Evolutionary conservation across 2,797 vertebrate genomes (phyloP), one percentile per base, ranked within the genome.

Genomic region (Podargus strigoides): DNA sequence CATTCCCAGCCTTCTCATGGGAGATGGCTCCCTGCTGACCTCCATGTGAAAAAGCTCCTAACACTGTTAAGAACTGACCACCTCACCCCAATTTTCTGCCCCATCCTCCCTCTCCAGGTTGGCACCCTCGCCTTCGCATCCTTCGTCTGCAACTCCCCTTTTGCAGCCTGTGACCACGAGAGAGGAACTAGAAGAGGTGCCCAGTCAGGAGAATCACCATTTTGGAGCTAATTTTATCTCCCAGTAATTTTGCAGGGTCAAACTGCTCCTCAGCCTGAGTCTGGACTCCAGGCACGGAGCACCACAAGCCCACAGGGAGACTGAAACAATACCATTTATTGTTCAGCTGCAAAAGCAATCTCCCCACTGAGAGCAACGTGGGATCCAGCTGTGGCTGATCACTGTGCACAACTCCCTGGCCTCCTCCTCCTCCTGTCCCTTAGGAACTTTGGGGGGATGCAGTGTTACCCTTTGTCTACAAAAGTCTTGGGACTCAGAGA

Each of bases 281-380:
- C 20, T 27, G n/a, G 44, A 20, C 32, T 36, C 27, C 46, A 74
- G 63, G 11, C 42, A 24, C 0, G 30, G 56, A 32, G 32, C 32
- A 37, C 63, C 49, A 41, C n/a, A 41, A 55, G 56, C 19, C 37
- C 42, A 46, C 79, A 27, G 0, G 19, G 20, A 16, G n/a, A 56
- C 4, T 1, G 1, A 39, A 67, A 70, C 44, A 36, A 30, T 4
- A 39, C 42, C 11, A 30, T 20, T 39, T 41, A 39, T 8, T 19
- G 42, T 41, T 27, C 53, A 7, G 26, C 6, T 41, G 41, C 47
- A 47, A 41, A 60, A 53, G 37, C 60, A 44, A 50, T 19, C 14
- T 42, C 18, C 47, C 21, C 53, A 10, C 23, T 1, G 27, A 8
- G 13, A 14, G 37, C 13, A 0, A 15, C 16, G 32, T 0, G 7